Percentiles rank a stretch among this genome's conserved stretches.
Conservation (phyloP, 64 coral and sea anemone genomes). For the Trachythela sp. region DNA sequence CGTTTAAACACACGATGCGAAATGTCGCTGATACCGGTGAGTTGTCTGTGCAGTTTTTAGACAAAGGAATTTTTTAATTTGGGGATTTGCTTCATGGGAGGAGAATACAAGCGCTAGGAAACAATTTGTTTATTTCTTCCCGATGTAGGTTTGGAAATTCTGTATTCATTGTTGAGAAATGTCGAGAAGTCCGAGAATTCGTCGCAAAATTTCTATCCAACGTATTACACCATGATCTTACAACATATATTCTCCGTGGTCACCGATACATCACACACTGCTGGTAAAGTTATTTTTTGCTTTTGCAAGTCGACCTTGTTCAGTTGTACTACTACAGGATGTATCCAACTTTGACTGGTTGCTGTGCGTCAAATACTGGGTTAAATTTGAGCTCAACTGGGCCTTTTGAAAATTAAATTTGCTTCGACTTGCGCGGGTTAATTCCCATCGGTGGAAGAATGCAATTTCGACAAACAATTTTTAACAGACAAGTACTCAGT, state of each 20-base stretch:
- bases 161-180: constrained; percentile 82
- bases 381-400: no score
- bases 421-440: no score
- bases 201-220: constrained; percentile 87
- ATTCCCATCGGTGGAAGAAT: no score
- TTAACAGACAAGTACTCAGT: no score
- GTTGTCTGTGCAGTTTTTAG: not conserved
- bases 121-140: not conserved
- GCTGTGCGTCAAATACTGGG: no score
- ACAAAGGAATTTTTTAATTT: not conserved
- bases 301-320: not conserved
- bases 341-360: no score
- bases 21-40: constrained; percentile 92
- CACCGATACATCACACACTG: constrained; percentile 93
- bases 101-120: not conserved
- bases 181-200: constrained; percentile 73
- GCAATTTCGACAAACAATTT: no score
- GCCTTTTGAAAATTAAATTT: no score
- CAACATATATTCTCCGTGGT: constrained; percentile 86
- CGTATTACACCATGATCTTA: constrained; percentile 82
- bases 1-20: constrained; percentile 97
- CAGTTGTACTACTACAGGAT: not conserved
- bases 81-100: no score
- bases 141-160: constrained; percentile 73
- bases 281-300: constrained; percentile 40